Percentiles rank a stretch among this genome's conserved stretches.
Conservation (phyloP, 1,140 invertebrate genomes). For the Acromyrmex charruanus region DNA sequence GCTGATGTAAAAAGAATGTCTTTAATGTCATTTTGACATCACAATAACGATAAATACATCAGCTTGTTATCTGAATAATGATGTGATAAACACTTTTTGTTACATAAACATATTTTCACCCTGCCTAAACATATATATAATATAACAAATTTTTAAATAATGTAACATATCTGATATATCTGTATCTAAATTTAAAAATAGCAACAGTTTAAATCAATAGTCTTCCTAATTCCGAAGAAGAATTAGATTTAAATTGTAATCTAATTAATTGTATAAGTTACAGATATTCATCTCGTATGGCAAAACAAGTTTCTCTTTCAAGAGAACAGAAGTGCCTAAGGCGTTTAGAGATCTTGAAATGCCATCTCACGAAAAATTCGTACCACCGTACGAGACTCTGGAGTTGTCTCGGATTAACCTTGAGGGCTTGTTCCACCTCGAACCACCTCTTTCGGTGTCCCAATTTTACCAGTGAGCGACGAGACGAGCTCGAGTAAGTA, state of each 20-base stretch:
- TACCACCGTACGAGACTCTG: not conserved
- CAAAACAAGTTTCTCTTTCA: not conserved
- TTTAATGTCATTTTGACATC: too few relatives aligned
- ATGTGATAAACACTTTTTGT: too few relatives aligned
- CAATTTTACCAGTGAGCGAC: conserved; percentile 34
- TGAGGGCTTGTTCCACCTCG: conserved; percentile 33
- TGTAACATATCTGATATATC: not conserved
- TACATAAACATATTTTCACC: too few relatives aligned
- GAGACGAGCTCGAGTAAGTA: conserved; percentile 59
- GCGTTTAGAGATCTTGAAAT: conserved; percentile 28
- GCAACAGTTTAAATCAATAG: not conserved
- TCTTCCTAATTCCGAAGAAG: not conserved
- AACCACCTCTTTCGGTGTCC: conserved; percentile 10
- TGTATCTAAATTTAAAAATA: not conserved
- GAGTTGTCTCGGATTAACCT: conserved; percentile 51
- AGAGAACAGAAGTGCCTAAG: not conserved
- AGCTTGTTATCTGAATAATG: too few relatives aligned
- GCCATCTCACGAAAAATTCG: conserved; percentile 33
- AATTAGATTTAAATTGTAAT: not conserved
- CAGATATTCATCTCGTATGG: not conserved
- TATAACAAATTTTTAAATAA: too few relatives aligned
- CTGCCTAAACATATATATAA: too few relatives aligned
- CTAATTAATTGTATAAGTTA: not conserved
- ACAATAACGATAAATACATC: too few relatives aligned
- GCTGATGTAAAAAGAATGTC: too few relatives aligned